Evolutionary conservation across 2,797 vertebrate genomes (phyloP), one percentile per base, ranked within the genome.

Genomic region (Florisuga fusca): DNA sequence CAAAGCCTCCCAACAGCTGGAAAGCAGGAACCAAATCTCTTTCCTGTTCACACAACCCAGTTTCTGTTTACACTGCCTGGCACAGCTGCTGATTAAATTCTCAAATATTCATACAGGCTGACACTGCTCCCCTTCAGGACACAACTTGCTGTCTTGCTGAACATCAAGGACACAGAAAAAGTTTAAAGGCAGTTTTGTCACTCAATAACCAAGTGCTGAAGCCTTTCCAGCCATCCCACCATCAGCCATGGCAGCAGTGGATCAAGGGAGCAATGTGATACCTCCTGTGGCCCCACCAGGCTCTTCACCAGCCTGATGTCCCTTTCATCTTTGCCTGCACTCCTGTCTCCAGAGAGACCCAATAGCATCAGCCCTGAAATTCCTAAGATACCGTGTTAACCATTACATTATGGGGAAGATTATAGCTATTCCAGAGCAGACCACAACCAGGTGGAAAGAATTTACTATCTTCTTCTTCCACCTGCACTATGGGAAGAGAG

Each of bases 311-410:
- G 63, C 43, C 48, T 74, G 29, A 85, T 50, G 48, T 27, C 86
- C 61, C 53, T 78, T 92, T 89, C 78, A 27, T 90, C 66, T 73
- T 43, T 33, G 34, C 63, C 51, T 75, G 33, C 36, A 41, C 66
- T 86, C 27, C 50, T 27, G 33, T 50, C 77, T 90, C 50, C 68
- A 57, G 80, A 89, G 45, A 82, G 25, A 38, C 31, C 15, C 43
- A 43, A 19, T 2, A 46, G 10, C 34, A 71, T 31, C 54, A 91
- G 15, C 53, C 58, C n/a, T 3, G 3, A 62, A 77, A 95, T 95
- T 92, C 89, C 82, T 90, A 50, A 92, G 58, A 91, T 90, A 25
- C 81, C 73, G 41, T 13, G 27, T 66, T 94, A 96, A 96, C 55
- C 22, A 38, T 26, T 84, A 67, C 87, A 51, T 76, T 66, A 79